phyloP scores from a whole-genome alignment of 2,113 vertebrate species.

The Poicephalus meyeri region DNA sequence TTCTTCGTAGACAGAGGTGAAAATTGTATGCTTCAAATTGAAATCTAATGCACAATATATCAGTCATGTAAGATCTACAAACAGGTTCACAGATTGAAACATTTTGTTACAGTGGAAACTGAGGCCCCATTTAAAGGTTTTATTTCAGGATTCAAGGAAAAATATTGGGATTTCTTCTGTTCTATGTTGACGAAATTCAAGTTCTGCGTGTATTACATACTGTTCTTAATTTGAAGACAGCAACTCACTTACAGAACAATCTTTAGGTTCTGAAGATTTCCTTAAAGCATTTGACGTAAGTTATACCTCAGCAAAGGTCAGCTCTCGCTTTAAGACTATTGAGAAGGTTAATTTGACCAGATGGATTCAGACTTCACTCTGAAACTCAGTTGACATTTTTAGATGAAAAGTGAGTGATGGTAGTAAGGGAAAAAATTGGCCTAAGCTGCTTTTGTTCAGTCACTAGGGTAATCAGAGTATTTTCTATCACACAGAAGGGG shows the following conservation, averaged over 20 bases:
- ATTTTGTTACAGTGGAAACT: not conserved
- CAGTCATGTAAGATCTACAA: not conserved
- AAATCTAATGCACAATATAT: not conserved
- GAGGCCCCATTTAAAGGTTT: not conserved
- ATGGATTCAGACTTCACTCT: constrained; percentile 33
- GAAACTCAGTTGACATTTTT: constrained; percentile 51
- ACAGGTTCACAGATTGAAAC: not conserved
- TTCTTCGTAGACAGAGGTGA: not conserved
- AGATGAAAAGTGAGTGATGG: constrained; percentile 28
- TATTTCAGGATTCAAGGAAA: not conserved
- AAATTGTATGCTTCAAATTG: not conserved
- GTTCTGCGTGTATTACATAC: not conserved
- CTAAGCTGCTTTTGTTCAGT: not conserved
- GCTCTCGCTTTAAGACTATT: not conserved
- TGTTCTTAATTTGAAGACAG: not conserved
- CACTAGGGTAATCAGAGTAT: not conserved
- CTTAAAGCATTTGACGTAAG: not conserved
- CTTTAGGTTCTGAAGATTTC: not conserved
- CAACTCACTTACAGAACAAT: not conserved
- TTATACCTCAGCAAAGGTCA: constrained; percentile 42
- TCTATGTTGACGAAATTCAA: not conserved
- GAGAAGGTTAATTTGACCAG: constrained; percentile 60
- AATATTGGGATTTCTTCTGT: rapidly evolving
- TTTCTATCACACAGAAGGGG: not conserved
- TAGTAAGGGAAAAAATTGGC: not conserved